phyloP scores from a whole-genome alignment of 92 coral and sea anemone genomes.

The Metridium senile region DNA sequence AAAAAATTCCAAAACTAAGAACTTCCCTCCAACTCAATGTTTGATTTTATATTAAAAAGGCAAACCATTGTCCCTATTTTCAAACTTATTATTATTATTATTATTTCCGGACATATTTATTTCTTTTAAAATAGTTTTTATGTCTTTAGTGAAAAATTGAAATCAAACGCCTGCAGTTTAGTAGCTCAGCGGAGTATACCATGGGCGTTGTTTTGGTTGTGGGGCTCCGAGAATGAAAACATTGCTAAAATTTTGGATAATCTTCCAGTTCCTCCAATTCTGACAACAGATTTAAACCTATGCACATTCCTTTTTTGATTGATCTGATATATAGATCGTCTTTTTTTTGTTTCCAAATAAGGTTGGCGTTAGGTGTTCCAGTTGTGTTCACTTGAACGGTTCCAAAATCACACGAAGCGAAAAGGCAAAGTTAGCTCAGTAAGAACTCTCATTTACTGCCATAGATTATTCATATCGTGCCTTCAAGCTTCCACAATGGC shows the following conservation, averaged over 20 bases:
- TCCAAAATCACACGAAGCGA: not conserved
- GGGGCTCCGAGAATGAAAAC: slow-evolving; percentile 16
- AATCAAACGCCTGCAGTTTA: not conserved
- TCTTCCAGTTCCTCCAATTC: not conserved
- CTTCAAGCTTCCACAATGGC: slow-evolving; percentile 10
- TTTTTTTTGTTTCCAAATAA: slow-evolving; percentile 16
- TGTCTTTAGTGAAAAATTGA: no score
- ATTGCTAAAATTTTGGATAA: not conserved
- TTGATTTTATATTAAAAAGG: not conserved
- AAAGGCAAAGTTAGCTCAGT: no score
- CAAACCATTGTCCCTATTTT: no score
- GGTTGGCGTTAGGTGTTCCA: slow-evolving; percentile 16
- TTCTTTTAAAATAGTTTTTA: no score
- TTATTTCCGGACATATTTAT: no score
- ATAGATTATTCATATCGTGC: not conserved
- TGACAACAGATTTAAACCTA: not conserved
- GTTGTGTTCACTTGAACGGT: slow-evolving; percentile 18
- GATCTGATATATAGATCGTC: not conserved
- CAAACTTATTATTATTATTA: no score
- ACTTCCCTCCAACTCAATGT: not conserved
- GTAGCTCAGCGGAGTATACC: slow-evolving; percentile 31
- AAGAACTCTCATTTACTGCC: no score
- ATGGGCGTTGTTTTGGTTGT: slow-evolving; percentile 39
- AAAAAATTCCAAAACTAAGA: no score
- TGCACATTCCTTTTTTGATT: not conserved